Evolutionary conservation across 2,113 vertebrate genomes (phyloP), one percentile per base, ranked within the genome.

Genomic region (Arenaria interpres): DNA sequence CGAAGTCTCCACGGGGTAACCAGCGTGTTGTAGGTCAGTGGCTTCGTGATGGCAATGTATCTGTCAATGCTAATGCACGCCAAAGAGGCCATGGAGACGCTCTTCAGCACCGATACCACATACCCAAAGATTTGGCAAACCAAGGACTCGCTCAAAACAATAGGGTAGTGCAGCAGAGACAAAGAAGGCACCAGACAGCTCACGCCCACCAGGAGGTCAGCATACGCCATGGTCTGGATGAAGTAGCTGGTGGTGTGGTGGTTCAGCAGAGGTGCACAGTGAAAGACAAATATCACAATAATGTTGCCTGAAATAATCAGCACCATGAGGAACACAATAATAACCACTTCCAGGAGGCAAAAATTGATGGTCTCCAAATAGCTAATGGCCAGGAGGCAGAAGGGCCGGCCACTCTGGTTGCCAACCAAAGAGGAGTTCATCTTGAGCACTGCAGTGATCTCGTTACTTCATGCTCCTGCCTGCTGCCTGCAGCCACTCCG

Each of bases 161-260:
- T 96, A 3, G 99, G 98, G 82, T 98, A 98, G 97, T 99, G 98
- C 53, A 99, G 98, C 75, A 99, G 97, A 67, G 99, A 99, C 94
- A 99, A 97, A 76, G 99, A 99, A 50, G 99, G 99, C 92, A 99
- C 98, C 90, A 99, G 98, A 97, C 99, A 99, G 98, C 99, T 99
- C 73, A 99, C 98, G 6, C 99, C 99, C 90, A 99, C 99, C 98
- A 99, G 97, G 81, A 99, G 98, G 97, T 99, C 99, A 48, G 99
- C 99, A 35, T 99, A 99, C 1, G 99, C 99, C 99, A 99, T 99
- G 45, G 99, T 99, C 98, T 99, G 99, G 94, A 99, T 99, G 97
- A 99, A 99, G 96, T 99, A 99, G 97, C 99, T 99, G 96, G 99
- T 99, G 92, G 99, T 99, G 95, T 99, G 99, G 95, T 99, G 99